Percentiles rank a stretch among this genome's conserved stretches.
phyloP scores from a whole-genome alignment of 2,888 invertebrate species.

The Xestia sexstrigata region DNA sequence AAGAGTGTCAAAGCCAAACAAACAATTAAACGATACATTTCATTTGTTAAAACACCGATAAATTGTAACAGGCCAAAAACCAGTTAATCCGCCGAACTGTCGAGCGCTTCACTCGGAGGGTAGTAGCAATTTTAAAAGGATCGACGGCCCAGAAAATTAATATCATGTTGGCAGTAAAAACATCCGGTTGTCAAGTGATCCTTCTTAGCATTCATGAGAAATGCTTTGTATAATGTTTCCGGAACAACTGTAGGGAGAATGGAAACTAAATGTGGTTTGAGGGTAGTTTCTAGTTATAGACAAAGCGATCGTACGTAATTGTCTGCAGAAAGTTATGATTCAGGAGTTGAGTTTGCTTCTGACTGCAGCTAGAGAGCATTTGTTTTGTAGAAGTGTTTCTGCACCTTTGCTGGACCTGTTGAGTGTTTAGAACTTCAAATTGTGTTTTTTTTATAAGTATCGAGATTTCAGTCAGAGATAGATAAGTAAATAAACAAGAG shows the following conservation, averaged over 20 bases:
- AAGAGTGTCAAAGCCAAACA: conserved; percentile 21
- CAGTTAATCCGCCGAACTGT: conserved; percentile 54
- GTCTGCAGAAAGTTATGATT: conserved; percentile 27
- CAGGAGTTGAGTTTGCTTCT: conserved; percentile 24
- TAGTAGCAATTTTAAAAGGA: conserved; percentile 61
- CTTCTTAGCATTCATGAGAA: conserved; percentile 44
- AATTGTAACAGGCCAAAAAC: conserved; percentile 56
- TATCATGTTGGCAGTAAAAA: conserved; percentile 62
- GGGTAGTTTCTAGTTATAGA: conserved; percentile 40
- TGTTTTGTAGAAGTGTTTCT: not conserved
- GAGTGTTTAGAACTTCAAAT: not conserved
- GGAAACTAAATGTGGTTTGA: conserved; percentile 44
- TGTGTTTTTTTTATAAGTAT: not conserved
- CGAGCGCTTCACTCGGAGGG: conserved; percentile 49
- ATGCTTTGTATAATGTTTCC: conserved; percentile 39
- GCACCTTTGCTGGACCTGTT: not conserved
- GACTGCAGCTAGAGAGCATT: conserved; percentile 3
- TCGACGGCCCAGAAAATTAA: conserved; percentile 71
- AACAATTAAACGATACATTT: conserved; percentile 41
- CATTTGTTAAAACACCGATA: conserved; percentile 55
- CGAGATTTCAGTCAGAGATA: no score
- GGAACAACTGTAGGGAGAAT: conserved; percentile 21
- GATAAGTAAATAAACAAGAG: not conserved
- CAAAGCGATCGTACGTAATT: conserved; percentile 26
- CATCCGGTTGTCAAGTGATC: conserved; percentile 53